Base-by-base conservation (phyloP, 2,888 invertebrate genomes). In the Amiota communis region DNA sequence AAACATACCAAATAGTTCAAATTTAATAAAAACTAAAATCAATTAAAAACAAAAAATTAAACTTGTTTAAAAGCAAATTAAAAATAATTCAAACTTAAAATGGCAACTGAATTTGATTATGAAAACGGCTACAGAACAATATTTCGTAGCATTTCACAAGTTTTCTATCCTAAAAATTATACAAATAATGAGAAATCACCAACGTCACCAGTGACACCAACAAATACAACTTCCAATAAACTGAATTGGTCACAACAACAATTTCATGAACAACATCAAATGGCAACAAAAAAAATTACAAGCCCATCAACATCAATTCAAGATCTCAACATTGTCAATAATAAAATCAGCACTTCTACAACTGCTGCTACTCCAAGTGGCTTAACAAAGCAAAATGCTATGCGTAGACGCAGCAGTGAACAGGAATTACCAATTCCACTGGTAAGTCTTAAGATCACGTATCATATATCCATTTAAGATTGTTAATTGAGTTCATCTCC, bases 91-190 rank as follows among this genome's bases (percentile, higher is more conserved):
- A 36, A 2, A 36, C 6, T 4, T 36, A 36, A 71, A 73, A 85
- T 86, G 78, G 78, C 80, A 23, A 79, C 83, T 57, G 84, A 85
- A 65, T 75, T 79, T 20, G 84, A 79, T 65, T 80, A 80, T 23
- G 81, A 81, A 56, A 70, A 80, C 51, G 81, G 82, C 48, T 86
- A 85, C 75, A 86, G 84, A 70, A 86, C 84, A 49, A 76, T 88
- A 48, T 83, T 88, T 48, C 88, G 88, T 65, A 88, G 87, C 76
- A 86, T 88, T 75, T 88, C 88, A 3, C 87, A 88, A 57, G 87
- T 86, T 53, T 81, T 88, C 15, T 82, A 82, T 77, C 57, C 81
- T 2, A 87, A 83, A 65, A 61, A 64, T 57, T 70, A 9, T 59
- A 49, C 83, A 61, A 61, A 64, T 57, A 71, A 9, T 59, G 36